Conservation (phyloP, 2,113 vertebrate species). For the Sterrhoptilus dennistouni region DNA sequence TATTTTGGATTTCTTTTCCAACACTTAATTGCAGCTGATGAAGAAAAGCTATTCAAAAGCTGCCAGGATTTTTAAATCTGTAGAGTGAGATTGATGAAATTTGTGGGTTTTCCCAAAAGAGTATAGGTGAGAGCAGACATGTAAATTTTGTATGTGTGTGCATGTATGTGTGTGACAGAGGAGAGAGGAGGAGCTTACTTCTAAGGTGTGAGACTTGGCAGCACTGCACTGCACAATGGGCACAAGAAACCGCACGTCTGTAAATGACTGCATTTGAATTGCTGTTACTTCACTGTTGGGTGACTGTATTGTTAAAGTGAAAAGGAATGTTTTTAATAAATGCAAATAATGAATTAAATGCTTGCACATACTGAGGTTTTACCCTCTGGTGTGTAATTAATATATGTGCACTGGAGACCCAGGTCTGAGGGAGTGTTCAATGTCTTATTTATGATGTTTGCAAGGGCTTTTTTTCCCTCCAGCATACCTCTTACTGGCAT, state of each 20-base stretch:
- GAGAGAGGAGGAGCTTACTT: conserved; percentile 22
- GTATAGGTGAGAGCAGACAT: conserved; percentile 66
- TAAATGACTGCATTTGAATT: conserved; percentile 51
- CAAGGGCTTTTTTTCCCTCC: not conserved
- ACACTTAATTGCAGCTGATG: conserved; percentile 75
- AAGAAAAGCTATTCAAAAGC: conserved; percentile 71
- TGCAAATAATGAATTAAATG: conserved; percentile 66
- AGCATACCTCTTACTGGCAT: conserved; percentile 4
- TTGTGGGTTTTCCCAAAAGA: conserved; percentile 57
- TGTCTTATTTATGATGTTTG: conserved; percentile 69
- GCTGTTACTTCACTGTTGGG: conserved; percentile 55
- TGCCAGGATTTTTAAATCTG: conserved; percentile 69
- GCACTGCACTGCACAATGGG: conserved; percentile 21
- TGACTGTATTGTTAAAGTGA: conserved; percentile 66
- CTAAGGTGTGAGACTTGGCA: conserved; percentile 71
- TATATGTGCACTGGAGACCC: conserved; percentile 36
- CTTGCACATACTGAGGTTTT: conserved; percentile 40
- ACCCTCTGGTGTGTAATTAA: conserved; percentile 63
- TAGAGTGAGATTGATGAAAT: conserved; percentile 64
- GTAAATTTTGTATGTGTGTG: conserved; percentile 48
- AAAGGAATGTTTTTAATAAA: conserved; percentile 74
- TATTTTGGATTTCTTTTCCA: conserved; percentile 72
- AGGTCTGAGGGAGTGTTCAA: conserved; percentile 64
- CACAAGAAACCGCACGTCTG: conserved; percentile 64
- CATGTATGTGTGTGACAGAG: not conserved